These are phyloP conservation scores for Lepisosteus osseus DNA, from an alignment of 2,113 vertebrate genomes.

Conservation along the genomic window DNA sequence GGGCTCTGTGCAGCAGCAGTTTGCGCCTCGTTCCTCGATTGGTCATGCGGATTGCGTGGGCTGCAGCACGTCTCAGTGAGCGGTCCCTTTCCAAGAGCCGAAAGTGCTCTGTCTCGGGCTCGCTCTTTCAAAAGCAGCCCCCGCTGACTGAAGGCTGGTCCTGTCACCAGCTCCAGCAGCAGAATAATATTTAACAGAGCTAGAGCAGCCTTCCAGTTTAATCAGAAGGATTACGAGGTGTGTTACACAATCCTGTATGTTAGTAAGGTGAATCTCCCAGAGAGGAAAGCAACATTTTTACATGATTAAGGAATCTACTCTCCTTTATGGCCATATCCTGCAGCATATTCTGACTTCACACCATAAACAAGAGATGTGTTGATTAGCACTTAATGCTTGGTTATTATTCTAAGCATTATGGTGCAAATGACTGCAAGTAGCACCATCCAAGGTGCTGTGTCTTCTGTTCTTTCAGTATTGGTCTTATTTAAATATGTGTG, in stretches of 20 bases:
- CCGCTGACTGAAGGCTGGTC: slow-evolving; percentile 28
- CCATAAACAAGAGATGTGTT: background rate
- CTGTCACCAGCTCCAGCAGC: background rate
- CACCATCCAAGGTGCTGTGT: background rate
- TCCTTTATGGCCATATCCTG: background rate
- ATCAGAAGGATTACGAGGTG: background rate
- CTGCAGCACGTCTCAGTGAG: slow-evolving; percentile 32
- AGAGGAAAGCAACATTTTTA: background rate
- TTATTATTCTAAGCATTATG: background rate
- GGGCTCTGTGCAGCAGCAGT: slow-evolving; percentile 16
- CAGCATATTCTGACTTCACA: background rate
- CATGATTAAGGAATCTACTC: background rate
- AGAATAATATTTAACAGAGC: background rate
- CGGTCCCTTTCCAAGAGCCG: slow-evolving; percentile 19
- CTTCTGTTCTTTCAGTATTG: background rate
- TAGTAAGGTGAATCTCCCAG: background rate
- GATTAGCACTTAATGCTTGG: background rate
- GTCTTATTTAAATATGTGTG: too few species aligned
- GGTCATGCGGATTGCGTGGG: slow-evolving; percentile 54
- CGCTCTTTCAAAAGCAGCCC: slow-evolving; percentile 25
- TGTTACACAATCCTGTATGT: background rate
- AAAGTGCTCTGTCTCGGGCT: slow-evolving; percentile 39
- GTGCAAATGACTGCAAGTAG: background rate
- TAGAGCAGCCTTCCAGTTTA: background rate
- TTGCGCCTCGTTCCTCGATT: slow-evolving; percentile 51